phyloP scores from a whole-genome alignment of 2,113 vertebrate species.

The Pyxicephalus adspersus region DNA sequence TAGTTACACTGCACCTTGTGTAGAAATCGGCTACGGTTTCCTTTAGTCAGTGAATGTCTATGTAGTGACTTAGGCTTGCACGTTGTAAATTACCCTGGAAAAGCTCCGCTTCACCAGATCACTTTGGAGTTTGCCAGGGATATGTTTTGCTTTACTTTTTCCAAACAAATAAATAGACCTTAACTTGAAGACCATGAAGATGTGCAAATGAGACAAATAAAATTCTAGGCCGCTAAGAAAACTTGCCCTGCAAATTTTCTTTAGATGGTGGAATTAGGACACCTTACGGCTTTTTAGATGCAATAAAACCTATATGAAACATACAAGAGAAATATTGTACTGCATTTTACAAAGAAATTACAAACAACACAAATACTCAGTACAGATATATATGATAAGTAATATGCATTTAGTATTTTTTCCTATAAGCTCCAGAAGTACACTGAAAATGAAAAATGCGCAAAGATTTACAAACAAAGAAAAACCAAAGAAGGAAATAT shows the following conservation, averaged over 20 bases:
- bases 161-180: constrained; percentile 43
- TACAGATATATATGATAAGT: too few species aligned
- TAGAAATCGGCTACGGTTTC: constrained; percentile 42
- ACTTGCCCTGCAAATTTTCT: constrained; percentile 10
- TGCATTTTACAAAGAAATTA: too few species aligned
- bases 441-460: too few species aligned
- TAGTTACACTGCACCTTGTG: constrained; percentile 41
- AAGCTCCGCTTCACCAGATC: constrained; percentile 24
- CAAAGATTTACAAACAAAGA: too few species aligned
- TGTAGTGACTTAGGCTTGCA: constrained; percentile 40
- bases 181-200: constrained; percentile 18
- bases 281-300: background rate
- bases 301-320: background rate
- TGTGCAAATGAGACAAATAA: constrained; percentile 14
- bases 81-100: constrained; percentile 42
- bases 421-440: too few species aligned
- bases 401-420: too few species aligned
- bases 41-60: constrained; percentile 50
- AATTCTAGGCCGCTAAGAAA: background rate
- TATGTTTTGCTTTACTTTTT: constrained; percentile 25
- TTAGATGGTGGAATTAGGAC: background rate
- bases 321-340: too few species aligned
- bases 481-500: too few species aligned
- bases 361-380: too few species aligned
- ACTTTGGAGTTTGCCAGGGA: constrained; percentile 16